phyloP scores from a whole-genome alignment of 2,113 vertebrate genomes.

The Dicerorhinus sumatrensis region DNA sequence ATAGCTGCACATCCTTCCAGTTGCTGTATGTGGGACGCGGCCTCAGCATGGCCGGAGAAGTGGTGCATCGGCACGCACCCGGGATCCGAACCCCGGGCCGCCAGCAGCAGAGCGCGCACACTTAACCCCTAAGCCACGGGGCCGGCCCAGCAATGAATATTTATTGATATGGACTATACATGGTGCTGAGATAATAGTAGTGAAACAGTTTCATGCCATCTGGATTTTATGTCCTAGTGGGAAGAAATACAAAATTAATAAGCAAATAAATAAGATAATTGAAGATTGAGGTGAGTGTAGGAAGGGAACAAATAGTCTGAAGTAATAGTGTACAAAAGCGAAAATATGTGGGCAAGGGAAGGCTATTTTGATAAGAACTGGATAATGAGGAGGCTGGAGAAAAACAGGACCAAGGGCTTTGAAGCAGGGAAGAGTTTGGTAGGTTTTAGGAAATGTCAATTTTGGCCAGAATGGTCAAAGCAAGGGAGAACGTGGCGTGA shows the following conservation, averaged over 20 bases:
- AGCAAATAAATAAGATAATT: background rate
- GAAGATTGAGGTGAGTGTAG: background rate
- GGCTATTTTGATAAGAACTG: background rate
- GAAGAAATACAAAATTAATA: background rate
- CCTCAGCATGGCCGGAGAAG: no score
- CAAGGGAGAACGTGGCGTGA: background rate
- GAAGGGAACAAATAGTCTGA: background rate
- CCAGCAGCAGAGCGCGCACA: no score
- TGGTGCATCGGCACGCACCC: no score
- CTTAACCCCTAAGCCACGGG: no score
- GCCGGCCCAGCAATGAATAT: background rate
- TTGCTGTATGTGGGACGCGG: no score
- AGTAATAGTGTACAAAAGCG: background rate
- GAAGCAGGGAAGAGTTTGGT: background rate
- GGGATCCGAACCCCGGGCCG: no score
- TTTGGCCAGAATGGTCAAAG: background rate
- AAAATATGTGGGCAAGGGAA: background rate
- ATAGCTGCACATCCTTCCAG: no score
- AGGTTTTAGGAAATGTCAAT: background rate
- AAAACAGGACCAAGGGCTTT: background rate
- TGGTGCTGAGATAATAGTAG: background rate
- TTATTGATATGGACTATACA: background rate
- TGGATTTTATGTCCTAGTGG: background rate
- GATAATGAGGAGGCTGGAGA: background rate
- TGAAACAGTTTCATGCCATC: background rate